A percentile compares a stretch with the other conserved stretches of the same genome.
phyloP scores from a whole-genome alignment of 2,888 invertebrate genomes.

The Timema cristinae region DNA sequence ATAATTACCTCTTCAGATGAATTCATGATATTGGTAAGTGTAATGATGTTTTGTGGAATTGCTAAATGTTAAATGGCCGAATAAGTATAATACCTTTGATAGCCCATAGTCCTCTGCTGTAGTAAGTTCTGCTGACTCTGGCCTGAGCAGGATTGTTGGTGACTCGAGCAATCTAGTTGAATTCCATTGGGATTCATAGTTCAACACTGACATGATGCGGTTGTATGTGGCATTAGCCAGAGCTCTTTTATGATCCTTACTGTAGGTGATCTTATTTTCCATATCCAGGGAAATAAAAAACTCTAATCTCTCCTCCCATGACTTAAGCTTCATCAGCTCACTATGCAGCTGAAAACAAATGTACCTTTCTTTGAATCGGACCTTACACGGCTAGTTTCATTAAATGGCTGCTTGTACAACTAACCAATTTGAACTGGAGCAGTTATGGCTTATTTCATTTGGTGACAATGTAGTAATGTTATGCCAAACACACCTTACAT shows the following conservation, averaged over 20 bases:
- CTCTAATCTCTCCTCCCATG: too few relatives aligned
- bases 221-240: background rate
- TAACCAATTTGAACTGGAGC: background rate
- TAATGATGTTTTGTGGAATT: too few relatives aligned
- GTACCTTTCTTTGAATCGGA: background rate
- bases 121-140: background rate
- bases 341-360: slow-evolving; percentile 6
- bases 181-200: background rate
- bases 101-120: slow-evolving; percentile 1
- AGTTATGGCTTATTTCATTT: background rate
- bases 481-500: too few relatives aligned
- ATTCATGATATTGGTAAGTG: too few relatives aligned
- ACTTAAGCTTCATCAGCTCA: too few relatives aligned
- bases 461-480: too few relatives aligned
- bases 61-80: background rate
- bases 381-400: background rate
- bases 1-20: too few relatives aligned
- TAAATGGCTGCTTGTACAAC: background rate
- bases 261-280: too few relatives aligned
- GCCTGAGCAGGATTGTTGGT: background rate
- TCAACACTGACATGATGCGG: background rate
- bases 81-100: background rate
- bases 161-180: background rate
- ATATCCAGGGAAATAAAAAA: too few relatives aligned
- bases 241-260: too few relatives aligned